A percentile compares a stretch with the other conserved stretches of the same genome.
Evolutionary conservation across 2,113 vertebrate genomes (phyloP).

Genomic region (Myotis lucifugus): DNA sequence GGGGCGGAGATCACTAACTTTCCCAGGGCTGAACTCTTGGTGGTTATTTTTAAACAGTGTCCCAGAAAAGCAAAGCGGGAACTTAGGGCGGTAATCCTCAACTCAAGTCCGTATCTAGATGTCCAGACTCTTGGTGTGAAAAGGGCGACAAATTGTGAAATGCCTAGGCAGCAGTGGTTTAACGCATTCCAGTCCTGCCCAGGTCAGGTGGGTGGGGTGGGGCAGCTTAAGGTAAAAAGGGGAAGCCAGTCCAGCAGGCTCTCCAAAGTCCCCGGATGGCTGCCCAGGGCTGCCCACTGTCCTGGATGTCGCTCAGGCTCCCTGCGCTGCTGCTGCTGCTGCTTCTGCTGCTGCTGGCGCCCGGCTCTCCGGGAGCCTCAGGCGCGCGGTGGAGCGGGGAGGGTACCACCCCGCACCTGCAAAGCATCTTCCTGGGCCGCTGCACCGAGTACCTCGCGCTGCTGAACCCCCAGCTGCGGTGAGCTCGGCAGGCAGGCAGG

Average conservation of each 20-base stretch:
- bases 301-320: fast-evolving
- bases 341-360: not conserved
- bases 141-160: not conserved
- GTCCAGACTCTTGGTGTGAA: not conserved
- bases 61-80: not conserved
- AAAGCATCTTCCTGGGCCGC: slow-evolving; percentile 84
- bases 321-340: not conserved
- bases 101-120: not conserved
- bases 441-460: slow-evolving; percentile 81
- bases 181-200: not conserved
- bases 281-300: fast-evolving
- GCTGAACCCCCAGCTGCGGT: slow-evolving; percentile 81
- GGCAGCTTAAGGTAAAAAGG: fast-evolving
- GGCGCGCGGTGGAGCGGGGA: slow-evolving; percentile 77
- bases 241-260: not conserved
- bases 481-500: slow-evolving; percentile 29
- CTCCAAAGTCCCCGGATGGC: not conserved
- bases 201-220: not conserved
- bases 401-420: slow-evolving; percentile 81
- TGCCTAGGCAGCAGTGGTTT: not conserved
- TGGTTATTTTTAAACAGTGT: not conserved
- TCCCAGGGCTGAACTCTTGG: not conserved
- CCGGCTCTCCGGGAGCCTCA: fast-evolving
- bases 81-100: not conserved
- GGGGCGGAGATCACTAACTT: not conserved